Evolutionary conservation across 2,797 vertebrate genomes (phyloP).

Genomic region (Lacerta viridis): DNA sequence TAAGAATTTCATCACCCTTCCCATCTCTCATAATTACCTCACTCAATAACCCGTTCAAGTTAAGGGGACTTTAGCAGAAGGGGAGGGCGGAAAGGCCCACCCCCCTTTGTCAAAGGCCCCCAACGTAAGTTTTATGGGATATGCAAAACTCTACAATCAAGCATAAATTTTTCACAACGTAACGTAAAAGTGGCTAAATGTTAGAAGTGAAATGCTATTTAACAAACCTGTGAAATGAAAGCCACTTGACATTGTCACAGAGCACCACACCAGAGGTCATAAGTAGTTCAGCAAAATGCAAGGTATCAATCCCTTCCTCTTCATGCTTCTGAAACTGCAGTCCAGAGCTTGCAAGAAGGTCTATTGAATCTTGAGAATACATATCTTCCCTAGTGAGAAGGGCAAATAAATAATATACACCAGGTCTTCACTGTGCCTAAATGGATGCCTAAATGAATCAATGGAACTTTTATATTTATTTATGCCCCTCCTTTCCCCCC

Average conservation of each 20-base stretch:
- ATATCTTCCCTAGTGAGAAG: slow-evolving; percentile 92
- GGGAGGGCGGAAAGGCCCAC: not conserved
- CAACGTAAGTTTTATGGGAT: not conserved
- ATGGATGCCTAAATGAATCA: too few species aligned
- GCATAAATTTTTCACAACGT: not conserved
- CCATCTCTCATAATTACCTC: not conserved
- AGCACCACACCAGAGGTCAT: slow-evolving; percentile 99
- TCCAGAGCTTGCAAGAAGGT: slow-evolving; percentile 97
- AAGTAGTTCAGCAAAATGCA: slow-evolving; percentile 96
- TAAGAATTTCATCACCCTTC: not conserved
- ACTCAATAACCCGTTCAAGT: not conserved
- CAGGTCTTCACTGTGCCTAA: slow-evolving; percentile 1
- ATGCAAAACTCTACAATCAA: not conserved
- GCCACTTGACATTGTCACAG: slow-evolving; percentile 98
- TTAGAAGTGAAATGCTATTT: not conserved
- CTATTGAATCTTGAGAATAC: slow-evolving; percentile 99
- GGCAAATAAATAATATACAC: slow-evolving; percentile 5
- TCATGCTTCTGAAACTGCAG: slow-evolving; percentile 99
- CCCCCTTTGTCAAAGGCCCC: not conserved
- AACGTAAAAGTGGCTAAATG: too few species aligned
- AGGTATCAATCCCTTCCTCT: slow-evolving; percentile 96
- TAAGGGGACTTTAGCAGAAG: not conserved
- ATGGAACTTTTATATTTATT: not conserved
- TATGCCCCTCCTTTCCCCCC: too few species aligned
- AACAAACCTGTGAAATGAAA: slow-evolving; percentile 97